Base-by-base conservation (phyloP, 2,797 vertebrate species). In the Rhincodon typus region DNA sequence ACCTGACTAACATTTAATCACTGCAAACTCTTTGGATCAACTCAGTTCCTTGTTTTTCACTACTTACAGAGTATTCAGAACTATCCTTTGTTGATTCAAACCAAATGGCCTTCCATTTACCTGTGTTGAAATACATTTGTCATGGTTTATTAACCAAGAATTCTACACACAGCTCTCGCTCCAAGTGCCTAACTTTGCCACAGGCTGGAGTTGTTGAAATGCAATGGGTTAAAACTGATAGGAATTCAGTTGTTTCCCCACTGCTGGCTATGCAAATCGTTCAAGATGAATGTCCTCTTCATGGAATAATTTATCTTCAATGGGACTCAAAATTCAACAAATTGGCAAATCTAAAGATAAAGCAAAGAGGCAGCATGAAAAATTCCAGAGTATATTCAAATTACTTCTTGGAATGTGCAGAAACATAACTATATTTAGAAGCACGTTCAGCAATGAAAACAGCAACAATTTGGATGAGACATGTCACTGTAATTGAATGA, bases 341-440 rank as follows among this genome's bases (percentile, higher is more conserved):
- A 8, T 84, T 84, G 79, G 38, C n/a, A 84, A 84, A 84, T 84
- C 79, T 42, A 84, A 46, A 84, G 79, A 84, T 84, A 84, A 82
- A 84, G 79, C 38, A 42, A 84, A 84, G 4, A 84, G 38, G 17
- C 79, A 84, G 38, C 79, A 46, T 84, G 38, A 84, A 84, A 84
- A 42, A 84, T 84, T 84, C 21, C 38, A 84, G 15, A 84, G 38
- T 42, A 84, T 21, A 23, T 21, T 17, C 79, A 84, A 84, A 38
- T 82, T 82, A 38, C 77, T 38, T 38, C n/a, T 82, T 38, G 42
- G 79, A 38, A 84, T 84, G 79, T 84, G 38, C 42, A 7, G 79
- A 84, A 84, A 84, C 19, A 38, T 82, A 82, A 82, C 4, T 82
- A n/a, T n/a, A 82, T 42, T 82, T 42, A n/a, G 79, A 82, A 82